phyloP scores from a whole-genome alignment of 2,113 vertebrate species.

The Amphiprion ocellaris region DNA sequence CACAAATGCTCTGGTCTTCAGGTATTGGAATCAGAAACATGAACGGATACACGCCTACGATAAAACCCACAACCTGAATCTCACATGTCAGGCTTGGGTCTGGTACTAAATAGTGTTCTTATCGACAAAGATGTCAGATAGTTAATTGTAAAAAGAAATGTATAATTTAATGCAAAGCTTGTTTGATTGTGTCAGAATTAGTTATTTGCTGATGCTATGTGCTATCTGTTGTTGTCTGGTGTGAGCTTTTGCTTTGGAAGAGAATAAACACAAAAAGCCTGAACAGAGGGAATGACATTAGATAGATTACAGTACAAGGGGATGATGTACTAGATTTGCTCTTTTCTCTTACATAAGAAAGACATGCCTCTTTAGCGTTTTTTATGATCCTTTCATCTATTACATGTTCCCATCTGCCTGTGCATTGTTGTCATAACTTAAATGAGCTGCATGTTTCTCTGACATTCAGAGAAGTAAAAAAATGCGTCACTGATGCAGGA shows the following conservation, averaged over 20 bases:
- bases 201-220: neutral
- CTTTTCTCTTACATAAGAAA: constrained; percentile 20
- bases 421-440: constrained; percentile 68
- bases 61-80: neutral
- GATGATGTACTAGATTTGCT: constrained; percentile 15
- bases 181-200: neutral
- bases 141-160: neutral
- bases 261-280: neutral
- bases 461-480: constrained; percentile 29
- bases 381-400: constrained; percentile 12
- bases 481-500: constrained; percentile 21
- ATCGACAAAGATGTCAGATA: neutral
- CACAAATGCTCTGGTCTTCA: constrained; percentile 98
- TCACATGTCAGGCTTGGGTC: neutral
- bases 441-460: constrained; percentile 51
- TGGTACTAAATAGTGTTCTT: neutral
- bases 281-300: too few relatives aligned
- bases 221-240: neutral
- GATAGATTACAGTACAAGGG: constrained; percentile 2
- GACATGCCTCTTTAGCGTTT: neutral
- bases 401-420: constrained; percentile 32
- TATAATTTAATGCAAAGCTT: neutral
- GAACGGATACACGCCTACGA: neutral
- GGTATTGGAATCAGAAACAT: constrained; percentile 82
- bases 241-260: neutral